Base-by-base conservation (phyloP, 2,797 vertebrate genomes). In the Danionella dracula region DNA sequence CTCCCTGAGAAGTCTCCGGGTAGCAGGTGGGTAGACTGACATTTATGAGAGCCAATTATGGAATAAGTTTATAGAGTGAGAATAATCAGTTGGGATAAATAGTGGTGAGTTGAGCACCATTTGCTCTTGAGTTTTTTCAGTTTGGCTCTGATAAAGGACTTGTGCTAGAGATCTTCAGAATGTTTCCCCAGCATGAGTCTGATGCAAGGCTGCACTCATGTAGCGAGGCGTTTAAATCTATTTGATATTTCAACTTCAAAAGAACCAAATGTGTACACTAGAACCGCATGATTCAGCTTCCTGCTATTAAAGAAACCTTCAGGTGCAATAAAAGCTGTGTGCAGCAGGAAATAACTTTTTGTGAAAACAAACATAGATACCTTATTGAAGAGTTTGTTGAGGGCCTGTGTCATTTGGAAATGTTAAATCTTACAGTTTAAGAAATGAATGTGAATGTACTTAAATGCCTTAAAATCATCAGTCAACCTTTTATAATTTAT, bases 171-270 rank as follows among this genome's bases (percentile, higher is more conserved):
- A 32, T 44, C 19, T 21, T 46, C 37, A 42, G 5, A 57, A 32
- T 19, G 45, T 57, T 57, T 57, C 6, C 53, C 23, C 21, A 49
- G 16, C 45, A 49, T 20, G 42, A 15, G 15, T 27, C 54, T 44
- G 37, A 15, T 48, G 32, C 20, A 37, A 4, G 4, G 8, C 8
- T 11, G 20, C 29, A 29, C 41, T 57, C 21, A 68, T 68, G 41
- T 46, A 56, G 23, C 5, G 31, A 42, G 49, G 13, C 56, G 50
- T 75, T 73, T 41, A 15, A 27, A 40, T 29, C 44, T 48, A 54
- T 75, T 64, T 66, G 42, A 56, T 58, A 42, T 70, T 67, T 40
- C 48, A 9, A 57, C 50, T 66, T 66, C 51, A 35, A 62, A 46
- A 31, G 48, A 58, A 45, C 45, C 8, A 35, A 34, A 63, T 70